phyloP scores from a whole-genome alignment of 2,888 invertebrate genomes.

The Drosophila mayaguana region DNA sequence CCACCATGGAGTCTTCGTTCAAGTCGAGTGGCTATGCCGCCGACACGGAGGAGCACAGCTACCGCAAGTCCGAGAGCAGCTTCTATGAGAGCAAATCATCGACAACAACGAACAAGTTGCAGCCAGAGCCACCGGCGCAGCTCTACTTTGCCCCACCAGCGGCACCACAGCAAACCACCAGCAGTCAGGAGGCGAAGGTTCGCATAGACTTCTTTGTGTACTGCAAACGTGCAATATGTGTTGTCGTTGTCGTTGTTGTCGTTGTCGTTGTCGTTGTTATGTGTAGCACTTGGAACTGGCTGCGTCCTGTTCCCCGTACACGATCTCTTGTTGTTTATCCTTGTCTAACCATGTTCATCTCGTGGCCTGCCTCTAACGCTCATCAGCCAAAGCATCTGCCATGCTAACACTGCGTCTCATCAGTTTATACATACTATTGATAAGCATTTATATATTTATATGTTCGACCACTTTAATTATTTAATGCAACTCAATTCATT shows the following conservation, averaged over 20 bases:
- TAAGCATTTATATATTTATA: background rate
- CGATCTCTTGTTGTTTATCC: constrained; percentile 27
- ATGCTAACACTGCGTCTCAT: constrained; percentile 24
- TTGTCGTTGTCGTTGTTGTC: constrained; percentile 29
- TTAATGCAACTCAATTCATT: background rate
- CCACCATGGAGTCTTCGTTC: constrained; percentile 57
- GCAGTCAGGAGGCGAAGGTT: constrained; percentile 84
- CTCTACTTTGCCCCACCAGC: constrained; percentile 61
- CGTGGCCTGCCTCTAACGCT: constrained; percentile 37
- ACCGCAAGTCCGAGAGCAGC: constrained; percentile 82
- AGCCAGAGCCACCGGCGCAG: constrained; percentile 72
- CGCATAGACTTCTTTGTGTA: constrained; percentile 52
- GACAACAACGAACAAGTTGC: constrained; percentile 39
- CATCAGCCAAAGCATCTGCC: constrained; percentile 27
- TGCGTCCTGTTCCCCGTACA: constrained; percentile 13
- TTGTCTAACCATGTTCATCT: constrained; percentile 19
- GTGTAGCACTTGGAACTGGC: constrained; percentile 62
- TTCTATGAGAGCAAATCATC: constrained; percentile 78
- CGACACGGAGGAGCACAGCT: constrained; percentile 88
- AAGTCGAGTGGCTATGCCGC: constrained; percentile 89
- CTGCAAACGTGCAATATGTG: constrained; percentile 12
- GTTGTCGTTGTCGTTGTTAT: constrained; percentile 55
- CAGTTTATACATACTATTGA: background rate
- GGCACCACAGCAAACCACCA: constrained; percentile 44
- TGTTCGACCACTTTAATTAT: background rate